Base-by-base conservation (phyloP, 92 coral and sea anemone genomes). In the Porites evermanni region DNA sequence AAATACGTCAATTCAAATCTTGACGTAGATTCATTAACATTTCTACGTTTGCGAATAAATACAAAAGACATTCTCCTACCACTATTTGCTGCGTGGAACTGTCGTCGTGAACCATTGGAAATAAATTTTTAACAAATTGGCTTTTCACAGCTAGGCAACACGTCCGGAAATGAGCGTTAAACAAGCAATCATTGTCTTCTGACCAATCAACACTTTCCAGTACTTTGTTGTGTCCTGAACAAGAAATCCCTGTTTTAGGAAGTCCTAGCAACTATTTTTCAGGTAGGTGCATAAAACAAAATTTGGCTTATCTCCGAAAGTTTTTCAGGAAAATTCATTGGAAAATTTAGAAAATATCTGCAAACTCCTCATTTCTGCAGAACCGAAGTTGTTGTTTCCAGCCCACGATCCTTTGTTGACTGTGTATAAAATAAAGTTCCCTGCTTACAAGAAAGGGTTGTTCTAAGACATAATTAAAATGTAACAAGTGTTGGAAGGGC, bases 41-140 rank as follows among this genome's bases (percentile, higher is more conserved):
- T 44, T 52, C 24, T 7, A 38, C 20, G 18, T 11, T 58, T 26
- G 20, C 74, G 59, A 74, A 81, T 60, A 77, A 85, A 85, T 58
- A 54, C 68, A 78, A 84, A 51, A 44, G 67, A 56, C 65, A 21
- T 56, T 19, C 56, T 54, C 88, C 76, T 65, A 85, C 88, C 67
- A 77, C 83, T 19, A 67, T 77, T 77, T 85, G 84, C 88, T 85
- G 69, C 60, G 38, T 18, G 64, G 71, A 53, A 47, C 83, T 67
- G 18, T 24, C 32, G 58, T 85, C 76, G 47, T 75, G 77, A 68
- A 85, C 83, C 83, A 77, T 78, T 85, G 56, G 74, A 29, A 76
- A 85, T 85, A 67, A 85, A 85, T 85, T 85, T 85, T 85, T 85
- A 85, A 77, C 80, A 72, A 83, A 73, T 68, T 8, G 64, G 67